phyloP scores from a whole-genome alignment of 2,797 vertebrate species.

The Darevskia mixta region DNA sequence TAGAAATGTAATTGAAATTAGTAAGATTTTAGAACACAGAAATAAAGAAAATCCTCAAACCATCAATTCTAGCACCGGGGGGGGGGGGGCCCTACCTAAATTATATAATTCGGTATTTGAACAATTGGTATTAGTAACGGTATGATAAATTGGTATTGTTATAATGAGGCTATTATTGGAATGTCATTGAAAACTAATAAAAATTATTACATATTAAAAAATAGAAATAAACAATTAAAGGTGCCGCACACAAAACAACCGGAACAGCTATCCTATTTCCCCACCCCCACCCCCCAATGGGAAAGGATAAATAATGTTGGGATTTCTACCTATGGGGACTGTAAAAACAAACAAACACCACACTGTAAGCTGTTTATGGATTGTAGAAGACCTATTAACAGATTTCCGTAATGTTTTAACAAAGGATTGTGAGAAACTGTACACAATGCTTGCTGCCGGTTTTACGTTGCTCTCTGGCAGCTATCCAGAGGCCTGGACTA shows the following conservation, averaged over 20 bases:
- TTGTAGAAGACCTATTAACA: not conserved
- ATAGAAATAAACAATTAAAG: not conserved
- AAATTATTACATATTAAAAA: no score
- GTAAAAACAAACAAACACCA: not conserved
- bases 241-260: not conserved
- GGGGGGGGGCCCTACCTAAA: no score
- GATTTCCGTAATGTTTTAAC: slow-evolving; percentile 13
- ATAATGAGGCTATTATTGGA: no score
- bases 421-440: not conserved
- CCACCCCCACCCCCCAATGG: not conserved
- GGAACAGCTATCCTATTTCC: not conserved
- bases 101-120: no score
- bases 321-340: slow-evolving; percentile 5
- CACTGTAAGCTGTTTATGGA: not conserved
- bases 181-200: no score
- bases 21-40: no score
- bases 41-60: no score
- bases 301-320: not conserved
- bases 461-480: not conserved
- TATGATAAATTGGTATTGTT: no score
- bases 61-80: no score
- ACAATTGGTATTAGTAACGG: no score
- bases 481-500: not conserved
- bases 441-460: not conserved
- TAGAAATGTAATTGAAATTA: no score